These are phyloP conservation scores for Spodoptera litura DNA, from an alignment of 1,140 invertebrate genomes.

Conservation along the genomic window DNA sequence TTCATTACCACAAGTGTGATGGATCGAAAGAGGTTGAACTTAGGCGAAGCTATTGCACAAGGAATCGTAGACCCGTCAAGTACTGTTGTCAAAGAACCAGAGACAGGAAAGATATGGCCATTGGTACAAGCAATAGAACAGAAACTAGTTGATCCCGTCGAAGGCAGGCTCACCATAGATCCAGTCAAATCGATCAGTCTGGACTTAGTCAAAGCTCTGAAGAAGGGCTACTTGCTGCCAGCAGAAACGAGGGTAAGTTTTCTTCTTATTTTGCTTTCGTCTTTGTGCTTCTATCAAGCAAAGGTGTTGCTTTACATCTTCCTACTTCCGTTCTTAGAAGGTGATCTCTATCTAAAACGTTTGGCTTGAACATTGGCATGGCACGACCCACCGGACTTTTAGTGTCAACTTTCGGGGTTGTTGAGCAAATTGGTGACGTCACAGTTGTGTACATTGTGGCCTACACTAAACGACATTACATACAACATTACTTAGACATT, in stretches of 20 bases:
- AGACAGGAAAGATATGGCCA: slow-evolving; percentile 90
- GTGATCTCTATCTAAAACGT: slow-evolving; percentile 78
- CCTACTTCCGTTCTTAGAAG: slow-evolving; percentile 77
- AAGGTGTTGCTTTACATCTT: slow-evolving; percentile 82
- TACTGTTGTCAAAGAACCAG: slow-evolving; percentile 93
- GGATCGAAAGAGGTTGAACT: slow-evolving; percentile 89
- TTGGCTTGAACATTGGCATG: slow-evolving; percentile 83
- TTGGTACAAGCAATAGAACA: slow-evolving; percentile 92
- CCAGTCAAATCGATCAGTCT: slow-evolving; percentile 88
- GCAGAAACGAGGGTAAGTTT: slow-evolving; percentile 96
- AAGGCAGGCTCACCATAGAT: slow-evolving; percentile 90
- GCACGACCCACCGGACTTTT: slow-evolving; percentile 72
- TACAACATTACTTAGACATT: slow-evolving; percentile 42
- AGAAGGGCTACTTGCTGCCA: slow-evolving; percentile 94
- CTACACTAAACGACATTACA: slow-evolving; percentile 56
- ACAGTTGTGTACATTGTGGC: slow-evolving; percentile 60
- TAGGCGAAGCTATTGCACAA: slow-evolving; percentile 91
- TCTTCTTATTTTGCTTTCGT: slow-evolving; percentile 53
- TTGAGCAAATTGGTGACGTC: slow-evolving; percentile 53
- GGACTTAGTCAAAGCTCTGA: slow-evolving; percentile 94
- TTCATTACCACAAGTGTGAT: slow-evolving; percentile 90
- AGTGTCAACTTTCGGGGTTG: slow-evolving; percentile 60
- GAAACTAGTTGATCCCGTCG: slow-evolving; percentile 91
- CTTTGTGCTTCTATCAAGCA: slow-evolving; percentile 78
- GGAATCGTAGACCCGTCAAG: slow-evolving; percentile 94